Evolutionary conservation across 2,797 vertebrate species (phyloP).

Genomic region (Podarcis siculus): DNA sequence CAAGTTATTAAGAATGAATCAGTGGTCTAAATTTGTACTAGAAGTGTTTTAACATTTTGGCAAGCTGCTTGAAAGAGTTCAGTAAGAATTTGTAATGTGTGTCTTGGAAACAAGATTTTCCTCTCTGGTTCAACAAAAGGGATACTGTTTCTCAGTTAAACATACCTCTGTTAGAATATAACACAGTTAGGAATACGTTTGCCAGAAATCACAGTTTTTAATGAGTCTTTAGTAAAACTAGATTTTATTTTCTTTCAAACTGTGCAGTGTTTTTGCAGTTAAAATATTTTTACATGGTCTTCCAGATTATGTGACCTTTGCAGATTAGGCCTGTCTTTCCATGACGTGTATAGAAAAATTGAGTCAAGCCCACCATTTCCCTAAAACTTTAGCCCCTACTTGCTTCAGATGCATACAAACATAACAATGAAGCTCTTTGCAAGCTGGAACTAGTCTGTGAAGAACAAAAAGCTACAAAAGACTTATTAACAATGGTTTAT

Average conservation of each 20-base stretch:
- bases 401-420: not conserved
- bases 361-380: not conserved
- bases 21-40: constrained; percentile 72
- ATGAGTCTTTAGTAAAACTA: constrained; percentile 76
- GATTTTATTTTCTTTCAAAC: constrained; percentile 74
- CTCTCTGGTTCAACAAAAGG: constrained; percentile 73
- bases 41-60: constrained; percentile 78
- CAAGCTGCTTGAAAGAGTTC: constrained; percentile 77
- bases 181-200: constrained; percentile 67
- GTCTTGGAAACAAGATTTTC: constrained; percentile 62
- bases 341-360: not conserved
- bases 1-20: constrained; percentile 77
- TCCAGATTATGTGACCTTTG: constrained; percentile 12
- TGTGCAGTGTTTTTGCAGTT: constrained; percentile 64
- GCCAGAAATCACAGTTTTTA: constrained; percentile 81
- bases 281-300: constrained; percentile 42
- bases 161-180: constrained; percentile 73
- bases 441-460: not conserved
- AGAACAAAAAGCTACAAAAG: not conserved
- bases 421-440: not conserved
- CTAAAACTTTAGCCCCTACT: not conserved
- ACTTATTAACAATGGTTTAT: not conserved
- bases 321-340: not conserved
- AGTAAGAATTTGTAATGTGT: constrained; percentile 76
- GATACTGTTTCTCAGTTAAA: constrained; percentile 77